Base-by-base conservation (phyloP, 2,888 invertebrate species). In the Agonopterix subpropinquella region DNA sequence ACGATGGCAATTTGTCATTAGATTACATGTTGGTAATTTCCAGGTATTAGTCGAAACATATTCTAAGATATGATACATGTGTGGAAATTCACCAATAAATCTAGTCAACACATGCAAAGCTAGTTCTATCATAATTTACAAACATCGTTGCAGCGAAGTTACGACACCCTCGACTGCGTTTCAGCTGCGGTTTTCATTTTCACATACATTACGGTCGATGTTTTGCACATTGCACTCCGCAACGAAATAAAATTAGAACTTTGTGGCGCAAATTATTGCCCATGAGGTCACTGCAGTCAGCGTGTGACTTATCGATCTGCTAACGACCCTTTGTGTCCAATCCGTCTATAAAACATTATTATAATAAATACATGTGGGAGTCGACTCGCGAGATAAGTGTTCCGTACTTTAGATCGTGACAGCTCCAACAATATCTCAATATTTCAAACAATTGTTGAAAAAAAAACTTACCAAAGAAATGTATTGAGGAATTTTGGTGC, bases 321-420 rank as follows among this genome's bases (percentile, higher is more conserved):
- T 68, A 73, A 73, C 64, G 64, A 64, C 54, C 59, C 65, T 64
- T 72, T 71, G 67, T 73, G 56, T 59, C 50, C 51, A 47, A 50
- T 11, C n/a, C 8, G 15, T 18, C 43, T 36, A 18, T 13, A 41
- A n/a, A 43, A 28, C 28, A 28, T 39, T 11, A 44, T 44, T 18
- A 37, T 44, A 45, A 37, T 43, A 50, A 48, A 52, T 18, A 44
- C 45, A 48, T 47, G 48, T 43, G 45, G 44, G 50, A 41, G 44
- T 49, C 18, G 37, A 10, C 11, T 28, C 28, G 36, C 9, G 11
- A 11, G 10, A 10, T 36, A 48, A 11, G 45, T 49, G 41, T 49
- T 49, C 48, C 48, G 44, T 48, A 48, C 11, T 39, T 39, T 39
- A n/a, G 39, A 39, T 39, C 28, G 28, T 28, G 28, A 28, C 28